Percentiles rank a stretch among this genome's conserved stretches.
These are phyloP conservation scores for Cladopsammia gracilis DNA, from an alignment of 64 coral and sea anemone genomes.

Conservation along the genomic window DNA sequence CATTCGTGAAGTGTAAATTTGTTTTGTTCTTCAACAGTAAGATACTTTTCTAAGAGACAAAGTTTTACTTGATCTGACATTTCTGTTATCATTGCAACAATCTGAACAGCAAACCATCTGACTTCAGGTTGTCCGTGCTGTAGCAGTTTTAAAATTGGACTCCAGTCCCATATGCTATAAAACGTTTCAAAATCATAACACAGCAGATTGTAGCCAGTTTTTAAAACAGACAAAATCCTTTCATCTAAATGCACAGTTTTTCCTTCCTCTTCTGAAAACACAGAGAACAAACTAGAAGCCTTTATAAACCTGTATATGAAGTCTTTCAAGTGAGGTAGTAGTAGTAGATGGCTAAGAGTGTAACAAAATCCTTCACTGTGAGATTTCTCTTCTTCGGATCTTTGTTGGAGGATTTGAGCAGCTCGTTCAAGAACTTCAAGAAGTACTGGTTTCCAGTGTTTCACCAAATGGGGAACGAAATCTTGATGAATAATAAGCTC, in stretches of 20 bases:
- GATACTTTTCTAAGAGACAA: conserved; percentile 55
- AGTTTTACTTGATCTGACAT: conserved; percentile 74
- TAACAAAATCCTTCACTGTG: conserved; percentile 52
- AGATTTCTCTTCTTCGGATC: background rate
- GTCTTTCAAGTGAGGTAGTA: conserved; percentile 15
- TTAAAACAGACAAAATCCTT: conserved; percentile 55
- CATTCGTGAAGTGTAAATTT: conserved; percentile 18
- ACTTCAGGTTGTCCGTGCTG: conserved; percentile 40
- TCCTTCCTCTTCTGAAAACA: conserved; percentile 30
- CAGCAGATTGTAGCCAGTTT: conserved; percentile 87
- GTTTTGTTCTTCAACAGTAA: conserved; percentile 65
- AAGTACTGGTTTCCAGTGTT: conserved; percentile 77
- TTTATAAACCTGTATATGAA: conserved; percentile 46
- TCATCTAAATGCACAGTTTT: conserved; percentile 21
- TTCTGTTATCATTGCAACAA: conserved; percentile 82
- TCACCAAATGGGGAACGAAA: conserved; percentile 48
- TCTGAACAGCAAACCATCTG: conserved; percentile 67
- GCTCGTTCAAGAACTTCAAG: conserved; percentile 69
- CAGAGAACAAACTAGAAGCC: conserved; percentile 58
- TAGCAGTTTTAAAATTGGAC: conserved; percentile 65
- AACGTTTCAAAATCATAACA: conserved; percentile 73
- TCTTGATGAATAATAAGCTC: conserved; percentile 63
- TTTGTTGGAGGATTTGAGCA: conserved; percentile 41
- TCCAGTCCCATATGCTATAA: conserved; percentile 67
- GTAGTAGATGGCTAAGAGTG: conserved; percentile 41